Percentiles rank a stretch among this genome's conserved stretches.
Conservation (phyloP, 2,797 vertebrate species). For the Phrynocephalus forsythii region DNA sequence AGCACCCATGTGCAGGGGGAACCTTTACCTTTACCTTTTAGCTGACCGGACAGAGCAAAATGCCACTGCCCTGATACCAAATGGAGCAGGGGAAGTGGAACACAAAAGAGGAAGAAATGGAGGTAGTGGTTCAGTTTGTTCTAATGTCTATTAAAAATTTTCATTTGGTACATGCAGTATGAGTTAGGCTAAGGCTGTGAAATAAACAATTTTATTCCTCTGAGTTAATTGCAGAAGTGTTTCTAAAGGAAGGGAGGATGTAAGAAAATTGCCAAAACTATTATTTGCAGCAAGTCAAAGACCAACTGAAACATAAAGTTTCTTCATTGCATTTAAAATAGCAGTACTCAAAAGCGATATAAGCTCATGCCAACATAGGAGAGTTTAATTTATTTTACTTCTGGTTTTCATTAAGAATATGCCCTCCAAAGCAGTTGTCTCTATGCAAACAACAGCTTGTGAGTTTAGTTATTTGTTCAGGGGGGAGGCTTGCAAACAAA, state of each 20-base stretch:
- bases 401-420: constrained; percentile 36
- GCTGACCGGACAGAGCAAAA: background rate
- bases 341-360: background rate
- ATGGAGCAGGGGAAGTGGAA: background rate
- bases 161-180: background rate
- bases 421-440: constrained; percentile 19
- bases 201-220: background rate
- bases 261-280: constrained; percentile 3
- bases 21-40: background rate
- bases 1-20: no score
- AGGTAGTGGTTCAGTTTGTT: background rate
- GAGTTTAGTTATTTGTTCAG: constrained; percentile 18
- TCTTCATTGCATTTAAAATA: constrained; percentile 22
- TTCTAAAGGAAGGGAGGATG: background rate
- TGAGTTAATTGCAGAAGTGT: constrained; percentile 13
- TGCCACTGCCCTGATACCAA: background rate
- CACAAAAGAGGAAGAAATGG: background rate
- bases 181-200: no score
- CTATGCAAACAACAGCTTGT: constrained; percentile 20
- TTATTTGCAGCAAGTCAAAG: constrained; percentile 29
- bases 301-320: constrained; percentile 27
- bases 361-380: constrained; percentile 8
- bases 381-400: constrained; percentile 36
- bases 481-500: background rate
- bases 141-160: background rate